A percentile compares a stretch with the other conserved stretches of the same genome.
These are phyloP conservation scores for Aleiodes sp. DNA, from an alignment of 1,140 invertebrate genomes.

Conservation along the genomic window DNA sequence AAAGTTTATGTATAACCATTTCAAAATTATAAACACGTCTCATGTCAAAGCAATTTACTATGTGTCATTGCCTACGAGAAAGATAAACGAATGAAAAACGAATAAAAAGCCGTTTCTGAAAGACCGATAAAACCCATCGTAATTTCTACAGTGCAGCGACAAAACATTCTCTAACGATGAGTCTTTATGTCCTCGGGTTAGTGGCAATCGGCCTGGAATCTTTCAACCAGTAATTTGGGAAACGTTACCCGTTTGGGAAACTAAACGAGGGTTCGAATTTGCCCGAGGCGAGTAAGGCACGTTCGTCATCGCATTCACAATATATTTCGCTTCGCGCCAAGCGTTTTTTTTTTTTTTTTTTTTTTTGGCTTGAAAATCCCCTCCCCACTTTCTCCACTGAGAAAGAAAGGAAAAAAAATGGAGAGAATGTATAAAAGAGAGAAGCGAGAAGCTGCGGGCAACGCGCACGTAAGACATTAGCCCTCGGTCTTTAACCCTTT, in stretches of 20 bases:
- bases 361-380: neutral
- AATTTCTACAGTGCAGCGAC: constrained; percentile 9
- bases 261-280: constrained; percentile 8
- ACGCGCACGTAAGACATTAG: neutral
- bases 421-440: neutral
- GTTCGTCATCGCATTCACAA: constrained; percentile 43
- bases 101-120: neutral
- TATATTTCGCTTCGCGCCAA: constrained; percentile 41
- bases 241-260: constrained; percentile 23
- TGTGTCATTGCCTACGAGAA: neutral
- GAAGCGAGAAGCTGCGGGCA: neutral
- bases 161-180: constrained; percentile 21
- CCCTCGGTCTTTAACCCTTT: neutral
- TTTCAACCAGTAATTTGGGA: constrained; percentile 31
- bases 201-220: constrained; percentile 42
- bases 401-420: too few species aligned
- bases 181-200: constrained; percentile 17
- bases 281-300: constrained; percentile 7
- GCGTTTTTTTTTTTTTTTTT: neutral
- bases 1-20: neutral
- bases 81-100: neutral
- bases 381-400: too few species aligned
- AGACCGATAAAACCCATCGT: neutral
- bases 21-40: neutral
- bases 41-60: neutral